phyloP scores from a whole-genome alignment of 2,113 vertebrate genomes.

The Rhombomys opimus region DNA sequence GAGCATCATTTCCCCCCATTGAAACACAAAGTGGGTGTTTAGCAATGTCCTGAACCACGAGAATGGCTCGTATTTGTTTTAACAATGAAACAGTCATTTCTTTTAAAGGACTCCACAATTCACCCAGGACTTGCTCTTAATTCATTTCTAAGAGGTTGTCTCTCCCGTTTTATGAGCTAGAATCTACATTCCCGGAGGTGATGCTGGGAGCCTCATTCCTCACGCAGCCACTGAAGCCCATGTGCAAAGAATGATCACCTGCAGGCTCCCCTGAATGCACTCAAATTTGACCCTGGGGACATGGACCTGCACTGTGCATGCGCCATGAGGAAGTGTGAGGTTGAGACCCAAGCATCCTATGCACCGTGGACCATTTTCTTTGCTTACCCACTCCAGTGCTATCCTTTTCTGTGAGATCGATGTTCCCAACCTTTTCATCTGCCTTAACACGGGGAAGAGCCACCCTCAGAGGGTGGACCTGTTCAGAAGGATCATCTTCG shows the following conservation, averaged over 20 bases:
- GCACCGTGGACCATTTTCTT: too few relatives aligned
- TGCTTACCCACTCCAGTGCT: too few relatives aligned
- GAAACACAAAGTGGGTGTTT: background rate
- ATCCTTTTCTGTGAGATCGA: too few relatives aligned
- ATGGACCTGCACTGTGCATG: accelerated
- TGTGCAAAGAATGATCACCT: background rate
- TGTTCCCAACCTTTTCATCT: background rate
- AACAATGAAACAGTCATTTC: background rate
- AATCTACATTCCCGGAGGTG: background rate
- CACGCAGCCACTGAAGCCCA: background rate
- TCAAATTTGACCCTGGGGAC: background rate
- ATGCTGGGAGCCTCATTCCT: background rate
- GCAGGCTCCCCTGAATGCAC: background rate
- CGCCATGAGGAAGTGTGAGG: accelerated
- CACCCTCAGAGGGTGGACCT: accelerated
- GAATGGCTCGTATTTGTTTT: background rate
- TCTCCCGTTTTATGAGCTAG: background rate
- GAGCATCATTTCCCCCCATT: background rate
- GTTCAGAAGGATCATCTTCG: background rate
- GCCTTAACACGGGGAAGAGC: background rate
- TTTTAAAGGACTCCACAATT: background rate
- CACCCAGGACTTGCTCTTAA: background rate
- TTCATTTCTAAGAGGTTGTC: background rate
- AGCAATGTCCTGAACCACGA: background rate
- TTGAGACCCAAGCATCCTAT: background rate